Conservation (phyloP, 2,888 invertebrate genomes). For the Augochlorella aurata region DNA sequence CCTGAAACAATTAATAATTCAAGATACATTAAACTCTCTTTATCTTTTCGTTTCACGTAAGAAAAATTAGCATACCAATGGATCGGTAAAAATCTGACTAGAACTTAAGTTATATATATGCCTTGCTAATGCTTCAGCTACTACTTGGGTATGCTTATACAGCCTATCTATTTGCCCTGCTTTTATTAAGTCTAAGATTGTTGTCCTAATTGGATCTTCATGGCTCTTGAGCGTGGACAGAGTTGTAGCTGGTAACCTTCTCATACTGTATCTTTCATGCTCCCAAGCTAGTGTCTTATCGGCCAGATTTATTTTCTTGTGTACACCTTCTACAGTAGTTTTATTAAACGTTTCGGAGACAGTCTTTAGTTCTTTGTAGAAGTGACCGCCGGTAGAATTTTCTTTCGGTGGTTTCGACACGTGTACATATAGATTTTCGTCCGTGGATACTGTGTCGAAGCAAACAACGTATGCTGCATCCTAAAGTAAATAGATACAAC, state of each 20-base stretch:
- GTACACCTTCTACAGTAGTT: conserved; percentile 87
- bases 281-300: conserved; percentile 97
- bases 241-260: conserved; percentile 95
- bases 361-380: conserved; percentile 86
- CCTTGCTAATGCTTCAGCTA: conserved; percentile 93
- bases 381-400: conserved; percentile 88
- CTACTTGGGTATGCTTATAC: conserved; percentile 87
- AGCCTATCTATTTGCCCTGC: conserved; percentile 85
- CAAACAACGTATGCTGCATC: conserved; percentile 95
- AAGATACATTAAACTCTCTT: not conserved
- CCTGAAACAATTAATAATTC: conserved; percentile 83
- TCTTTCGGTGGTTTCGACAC: conserved; percentile 97
- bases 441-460: conserved; percentile 90
- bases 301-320: conserved; percentile 98
- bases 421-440: conserved; percentile 90
- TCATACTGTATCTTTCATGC: conserved; percentile 97
- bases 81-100: conserved; percentile 88
- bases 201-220: conserved; percentile 85
- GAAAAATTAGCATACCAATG: conserved; percentile 85
- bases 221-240: conserved; percentile 90
- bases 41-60: not conserved
- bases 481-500: conserved; percentile 82
- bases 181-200: conserved; percentile 86
- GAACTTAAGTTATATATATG: conserved; percentile 88
- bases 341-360: conserved; percentile 82